Conservation (phyloP, 2,113 vertebrate species). For the Myrmecophaga tridactyla region DNA sequence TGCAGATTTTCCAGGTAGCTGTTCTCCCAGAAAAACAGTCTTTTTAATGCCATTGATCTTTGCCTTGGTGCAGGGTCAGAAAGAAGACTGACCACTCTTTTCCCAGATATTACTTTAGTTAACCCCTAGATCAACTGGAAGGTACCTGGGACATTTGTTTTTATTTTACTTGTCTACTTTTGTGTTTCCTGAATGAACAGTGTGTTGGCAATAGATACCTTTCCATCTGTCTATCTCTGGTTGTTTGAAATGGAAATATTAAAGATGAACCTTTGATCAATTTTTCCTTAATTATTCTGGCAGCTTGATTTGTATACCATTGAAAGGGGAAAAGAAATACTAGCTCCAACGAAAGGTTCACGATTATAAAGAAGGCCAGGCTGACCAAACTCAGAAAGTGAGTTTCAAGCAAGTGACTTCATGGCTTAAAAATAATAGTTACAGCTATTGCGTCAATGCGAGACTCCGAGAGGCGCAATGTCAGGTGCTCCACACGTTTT, state of each 20-base stretch:
- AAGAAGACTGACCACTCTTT: constrained; percentile 62
- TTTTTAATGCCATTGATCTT: constrained; percentile 38
- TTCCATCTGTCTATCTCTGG: neutral
- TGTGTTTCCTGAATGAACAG: neutral
- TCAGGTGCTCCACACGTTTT: neutral
- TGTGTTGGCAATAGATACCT: neutral
- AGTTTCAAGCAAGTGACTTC: constrained; percentile 10
- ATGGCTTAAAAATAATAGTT: neutral
- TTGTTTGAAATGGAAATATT: neutral
- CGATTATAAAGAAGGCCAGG: neutral
- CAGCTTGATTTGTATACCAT: neutral
- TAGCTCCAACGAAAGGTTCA: neutral
- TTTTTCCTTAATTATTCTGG: neutral
- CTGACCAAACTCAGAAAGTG: neutral
- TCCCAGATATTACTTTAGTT: too few relatives aligned
- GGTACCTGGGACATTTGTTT: neutral
- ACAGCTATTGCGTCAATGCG: neutral
- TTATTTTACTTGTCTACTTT: neutral
- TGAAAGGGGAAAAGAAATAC: neutral
- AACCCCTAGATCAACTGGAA: neutral
- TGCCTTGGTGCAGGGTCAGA: constrained; percentile 52
- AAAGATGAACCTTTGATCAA: neutral
- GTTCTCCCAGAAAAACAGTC: neutral
- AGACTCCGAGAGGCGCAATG: neutral
- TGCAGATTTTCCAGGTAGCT: neutral